Conservation (phyloP, 2,797 vertebrate genomes). For the Sebastes itinus region DNA sequence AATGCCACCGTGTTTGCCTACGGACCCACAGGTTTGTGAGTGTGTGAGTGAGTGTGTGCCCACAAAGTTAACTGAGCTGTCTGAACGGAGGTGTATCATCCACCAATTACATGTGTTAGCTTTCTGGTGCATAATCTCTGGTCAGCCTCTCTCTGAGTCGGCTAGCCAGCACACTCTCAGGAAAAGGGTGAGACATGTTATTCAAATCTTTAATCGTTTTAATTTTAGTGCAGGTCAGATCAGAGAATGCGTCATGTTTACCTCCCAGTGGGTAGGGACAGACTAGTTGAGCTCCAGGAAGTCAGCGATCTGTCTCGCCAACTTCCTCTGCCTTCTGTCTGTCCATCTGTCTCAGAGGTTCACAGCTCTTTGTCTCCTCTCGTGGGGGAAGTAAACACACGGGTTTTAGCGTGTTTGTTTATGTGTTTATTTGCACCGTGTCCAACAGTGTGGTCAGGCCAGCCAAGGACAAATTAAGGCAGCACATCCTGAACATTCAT, state of each 20-base stretch:
- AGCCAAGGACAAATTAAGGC: not conserved
- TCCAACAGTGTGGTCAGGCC: not conserved
- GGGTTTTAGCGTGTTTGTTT: not conserved
- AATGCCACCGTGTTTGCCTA: conserved; percentile 95
- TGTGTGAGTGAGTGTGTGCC: conserved; percentile 6
- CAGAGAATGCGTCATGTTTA: conserved; percentile 43
- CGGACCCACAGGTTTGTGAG: conserved; percentile 89
- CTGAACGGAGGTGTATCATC: conserved; percentile 8
- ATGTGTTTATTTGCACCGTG: not conserved
- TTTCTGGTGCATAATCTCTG: not conserved
- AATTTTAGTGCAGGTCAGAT: conserved; percentile 19
- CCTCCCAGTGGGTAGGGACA: not conserved
- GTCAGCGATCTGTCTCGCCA: conserved; percentile 6
- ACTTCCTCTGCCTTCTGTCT: conserved; percentile 9
- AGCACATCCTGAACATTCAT: not conserved
- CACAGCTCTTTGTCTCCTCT: conserved; percentile 17
- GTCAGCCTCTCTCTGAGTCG: conserved; percentile 18
- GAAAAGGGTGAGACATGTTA: conserved; percentile 4
- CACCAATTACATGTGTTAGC: not conserved
- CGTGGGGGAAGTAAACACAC: conserved; percentile 1
- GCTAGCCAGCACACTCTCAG: not conserved
- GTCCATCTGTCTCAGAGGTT: conserved; percentile 31
- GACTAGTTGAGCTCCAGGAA: not conserved
- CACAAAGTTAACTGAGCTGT: not conserved
- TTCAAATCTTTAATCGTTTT: not conserved